Evolutionary conservation across 30 jellyfish, hydroid and myxozoan species (phyloP).

Genomic region (Hydra vulgaris): DNA sequence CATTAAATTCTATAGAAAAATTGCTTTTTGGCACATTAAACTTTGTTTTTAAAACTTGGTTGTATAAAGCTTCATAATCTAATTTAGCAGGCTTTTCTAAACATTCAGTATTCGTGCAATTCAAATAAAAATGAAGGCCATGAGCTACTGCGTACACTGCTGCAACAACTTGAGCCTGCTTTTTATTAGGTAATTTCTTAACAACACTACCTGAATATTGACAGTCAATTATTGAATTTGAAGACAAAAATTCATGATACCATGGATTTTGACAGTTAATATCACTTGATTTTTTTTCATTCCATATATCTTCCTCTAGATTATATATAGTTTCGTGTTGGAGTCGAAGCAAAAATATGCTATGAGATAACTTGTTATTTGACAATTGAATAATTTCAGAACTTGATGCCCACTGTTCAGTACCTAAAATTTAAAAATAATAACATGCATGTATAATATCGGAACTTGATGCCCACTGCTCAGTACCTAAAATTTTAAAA

Average conservation of each 20-base stretch:
- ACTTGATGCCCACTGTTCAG: neutral
- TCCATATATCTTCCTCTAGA: neutral
- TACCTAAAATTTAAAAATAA: no score
- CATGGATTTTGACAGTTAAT: conserved; percentile 23
- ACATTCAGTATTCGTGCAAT: neutral
- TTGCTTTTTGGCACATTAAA: conserved; percentile 33
- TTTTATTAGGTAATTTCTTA: neutral
- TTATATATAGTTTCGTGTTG: neutral
- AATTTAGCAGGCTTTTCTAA: neutral
- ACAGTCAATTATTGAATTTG: neutral
- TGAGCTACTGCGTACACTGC: conserved; percentile 66
- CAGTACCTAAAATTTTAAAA: no score
- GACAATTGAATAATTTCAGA: neutral
- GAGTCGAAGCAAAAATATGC: neutral
- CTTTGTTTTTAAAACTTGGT: conserved; percentile 17
- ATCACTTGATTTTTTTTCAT: neutral
- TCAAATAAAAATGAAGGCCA: conserved; percentile 38
- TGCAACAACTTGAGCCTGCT: conserved; percentile 61
- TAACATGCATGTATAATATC: no score
- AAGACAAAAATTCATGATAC: neutral
- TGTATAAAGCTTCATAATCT: conserved; percentile 9
- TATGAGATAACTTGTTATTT: neutral
- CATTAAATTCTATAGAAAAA: conserved; percentile 29
- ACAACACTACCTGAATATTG: neutral
- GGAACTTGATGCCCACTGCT: no score